Base-by-base conservation (phyloP, 2,888 invertebrate genomes). In the Trisateles emortualis region DNA sequence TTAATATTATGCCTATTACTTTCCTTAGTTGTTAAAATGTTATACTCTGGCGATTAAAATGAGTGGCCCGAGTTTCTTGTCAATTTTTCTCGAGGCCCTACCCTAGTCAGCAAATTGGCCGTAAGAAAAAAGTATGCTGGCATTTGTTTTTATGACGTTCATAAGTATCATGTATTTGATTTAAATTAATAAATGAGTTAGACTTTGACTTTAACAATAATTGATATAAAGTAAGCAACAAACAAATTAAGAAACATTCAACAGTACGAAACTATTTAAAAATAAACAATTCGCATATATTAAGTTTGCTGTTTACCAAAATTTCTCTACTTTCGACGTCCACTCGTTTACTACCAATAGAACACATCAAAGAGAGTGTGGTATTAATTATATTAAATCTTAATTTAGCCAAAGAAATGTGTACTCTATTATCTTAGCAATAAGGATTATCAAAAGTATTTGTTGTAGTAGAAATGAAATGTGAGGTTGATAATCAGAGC, bases 241-340 rank as follows among this genome's bases (percentile, higher is more conserved):
- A 8, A 46, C 35, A 13, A 39, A 62, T 36, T 17, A 54, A 45
- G 45, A 62, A 49, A 62, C 29, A 39, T 35, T 32, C 38, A 52
- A 52, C 47, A 55, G 55, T 17, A 58, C 43, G 30, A 52, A 60
- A 42, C 43, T 63, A 55, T 69, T 60, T 66, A 53, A 48, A 45
- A 62, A 45, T n/a, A n/a, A 50, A 53, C 52, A 53, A 49, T 52
- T 33, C 32, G 44, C 51, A 47, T 29, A 59, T 59, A 56, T 54
- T 42, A 58, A 42, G 48, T 59, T 44, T 39, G 48, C 54, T 74
- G 70, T 76, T 76, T 76, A 76, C 73, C 76, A 77, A 79, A 84
- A 87, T 88, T 87, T 89, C 88, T 86, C 88, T 79, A 86, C 88
- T 90, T 88, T 88, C 88, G 69, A 86, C 73, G 69, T 73, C 73